Evolutionary conservation across 2,113 vertebrate species (phyloP).

Genomic region (Lophura nycthemera): DNA sequence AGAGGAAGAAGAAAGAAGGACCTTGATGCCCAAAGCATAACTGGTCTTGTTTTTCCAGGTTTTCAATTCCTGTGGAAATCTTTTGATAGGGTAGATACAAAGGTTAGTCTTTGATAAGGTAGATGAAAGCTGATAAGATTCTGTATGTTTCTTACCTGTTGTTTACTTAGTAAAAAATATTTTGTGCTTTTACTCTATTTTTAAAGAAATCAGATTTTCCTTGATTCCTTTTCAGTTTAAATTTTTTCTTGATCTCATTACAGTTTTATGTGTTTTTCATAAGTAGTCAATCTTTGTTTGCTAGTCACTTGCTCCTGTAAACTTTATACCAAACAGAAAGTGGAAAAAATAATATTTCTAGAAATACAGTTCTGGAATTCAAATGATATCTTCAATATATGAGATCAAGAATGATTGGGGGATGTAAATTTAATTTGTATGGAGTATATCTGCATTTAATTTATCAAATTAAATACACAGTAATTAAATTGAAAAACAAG

Average conservation of each 20-base stretch:
- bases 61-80: background rate
- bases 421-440: background rate
- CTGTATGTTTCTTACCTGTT: background rate
- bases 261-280: background rate
- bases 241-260: background rate
- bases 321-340: background rate
- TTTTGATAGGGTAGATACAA: background rate
- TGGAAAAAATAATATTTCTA: background rate
- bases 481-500: slow-evolving; percentile 26
- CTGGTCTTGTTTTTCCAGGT: background rate
- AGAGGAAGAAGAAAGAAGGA: background rate
- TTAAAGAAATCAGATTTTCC: background rate
- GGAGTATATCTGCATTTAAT: background rate
- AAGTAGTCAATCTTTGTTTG: background rate
- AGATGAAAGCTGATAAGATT: background rate
- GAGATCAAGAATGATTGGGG: background rate
- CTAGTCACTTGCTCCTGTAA: background rate
- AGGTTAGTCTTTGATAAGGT: background rate
- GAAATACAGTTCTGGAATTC: background rate
- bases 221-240: background rate
- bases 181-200: background rate
- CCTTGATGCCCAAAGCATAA: background rate
- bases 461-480: slow-evolving; percentile 2
- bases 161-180: background rate
- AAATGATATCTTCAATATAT: background rate